These are phyloP conservation scores for Tragelaphus buxtoni DNA, from an alignment of 2,113 vertebrate genomes.

Conservation along the genomic window DNA sequence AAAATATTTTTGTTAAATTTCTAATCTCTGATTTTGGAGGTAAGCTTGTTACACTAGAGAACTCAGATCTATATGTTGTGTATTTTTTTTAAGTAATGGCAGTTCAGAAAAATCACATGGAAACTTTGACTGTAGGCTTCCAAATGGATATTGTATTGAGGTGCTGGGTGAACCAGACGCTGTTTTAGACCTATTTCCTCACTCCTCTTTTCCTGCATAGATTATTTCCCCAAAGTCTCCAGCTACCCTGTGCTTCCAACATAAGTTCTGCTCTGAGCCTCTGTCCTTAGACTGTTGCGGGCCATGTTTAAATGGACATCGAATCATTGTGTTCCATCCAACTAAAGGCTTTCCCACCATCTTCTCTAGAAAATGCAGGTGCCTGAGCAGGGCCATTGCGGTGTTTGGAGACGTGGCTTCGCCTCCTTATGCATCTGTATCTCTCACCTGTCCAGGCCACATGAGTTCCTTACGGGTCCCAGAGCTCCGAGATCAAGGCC, in stretches of 20 bases:
- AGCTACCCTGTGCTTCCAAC: neutral
- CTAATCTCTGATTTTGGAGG: constrained; percentile 1
- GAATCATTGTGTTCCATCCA: too few species aligned
- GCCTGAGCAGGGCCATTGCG: neutral
- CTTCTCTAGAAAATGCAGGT: neutral
- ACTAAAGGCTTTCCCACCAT: neutral
- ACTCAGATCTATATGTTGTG: neutral
- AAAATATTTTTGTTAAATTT: constrained; percentile 50
- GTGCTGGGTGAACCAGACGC: neutral
- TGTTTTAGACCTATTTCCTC: neutral
- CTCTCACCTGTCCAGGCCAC: too few species aligned
- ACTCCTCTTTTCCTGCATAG: neutral
- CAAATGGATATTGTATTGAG: neutral
- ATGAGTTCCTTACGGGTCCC: neutral
- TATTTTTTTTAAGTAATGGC: neutral
- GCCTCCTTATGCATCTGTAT: rapidly evolving
- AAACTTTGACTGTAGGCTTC: neutral
- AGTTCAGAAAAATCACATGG: neutral
- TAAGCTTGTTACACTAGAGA: neutral
- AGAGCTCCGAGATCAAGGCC: neutral
- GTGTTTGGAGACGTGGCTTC: neutral
- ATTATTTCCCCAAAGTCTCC: neutral
- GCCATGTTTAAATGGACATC: neutral
- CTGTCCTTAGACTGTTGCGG: neutral
- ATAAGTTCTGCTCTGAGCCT: neutral